Base-by-base conservation (phyloP, 2,113 vertebrate species). In the Choloepus hoffmanni region DNA sequence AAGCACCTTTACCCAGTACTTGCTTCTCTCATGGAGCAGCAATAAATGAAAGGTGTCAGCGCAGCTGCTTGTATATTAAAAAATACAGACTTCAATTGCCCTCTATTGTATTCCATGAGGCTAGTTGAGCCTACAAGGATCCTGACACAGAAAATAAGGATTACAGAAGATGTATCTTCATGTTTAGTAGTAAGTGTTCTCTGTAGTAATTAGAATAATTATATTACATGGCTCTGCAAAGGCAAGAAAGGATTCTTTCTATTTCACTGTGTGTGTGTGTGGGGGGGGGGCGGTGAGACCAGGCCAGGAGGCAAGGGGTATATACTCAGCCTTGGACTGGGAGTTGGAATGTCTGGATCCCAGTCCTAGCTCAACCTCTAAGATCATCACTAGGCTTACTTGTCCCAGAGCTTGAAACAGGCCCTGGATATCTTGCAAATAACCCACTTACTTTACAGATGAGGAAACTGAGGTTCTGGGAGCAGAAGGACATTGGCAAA, bases 51-150 rank as follows among this genome's bases (percentile, higher is more conserved):
- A 89, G 7, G n/a, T 70, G 2, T 89, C 83, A 68, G 82, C 63
- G 82, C 50, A 63, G 78, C 43, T 50, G 68, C 36, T 53, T 43
- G 16, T 16, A 62, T 86, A 86, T 70, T 92, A 43, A 74, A 77
- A 96, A 65, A 45, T 1, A 55, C 76, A 79, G 84, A 60, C 30
- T 89, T 74, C 55, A 73, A 43, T 19, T 45, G 50, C 14, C 63
- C 55, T 95, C 76, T 70, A 48, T 87, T 76, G 83, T 93, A 65
- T 77, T 84, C 40, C 63, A 68, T 5, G 45, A 88, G 63, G 62
- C 43, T 92, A 89, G 94, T 13, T 94, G 93, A 94, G 50, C 63
- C 55, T 65, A 89, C 93, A 86, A 96, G 84, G 63, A 81, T 95
- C 53, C 65, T 73, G 45, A 83, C n/a, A 67, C 33, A 43, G 60